Base-by-base conservation (phyloP, 30 jellyfish, hydroid and myxozoan genomes). In the Calvadosia cruxmelitensis region DNA sequence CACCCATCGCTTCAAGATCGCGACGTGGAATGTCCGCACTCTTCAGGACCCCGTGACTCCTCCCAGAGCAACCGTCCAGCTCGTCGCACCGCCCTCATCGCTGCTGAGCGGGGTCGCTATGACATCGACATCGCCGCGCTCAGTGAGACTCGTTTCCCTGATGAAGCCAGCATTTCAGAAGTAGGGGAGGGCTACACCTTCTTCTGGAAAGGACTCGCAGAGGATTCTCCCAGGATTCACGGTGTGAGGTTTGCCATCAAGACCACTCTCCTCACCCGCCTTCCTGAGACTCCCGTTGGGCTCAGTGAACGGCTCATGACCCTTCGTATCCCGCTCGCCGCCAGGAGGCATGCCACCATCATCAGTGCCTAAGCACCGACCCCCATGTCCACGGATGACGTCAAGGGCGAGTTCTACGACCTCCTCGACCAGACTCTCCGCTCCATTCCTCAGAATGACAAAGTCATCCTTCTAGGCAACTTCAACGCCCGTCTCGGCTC, bases 401-500 rank as follows among this genome's bases (percentile, higher is more conserved):
- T 25, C 15, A 76, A 23, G 29, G 52, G 23, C 3, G 16, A 51
- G 26, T 76, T 67, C 81, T 75, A 75, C 49, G 31, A 73, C 27
- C 0, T 28, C 61, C 50, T 75, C 3, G 27, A 1, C 32, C 0
- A 27, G 26, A 27, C 50, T 26, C 29, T 66, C 33, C 10, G 57
- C 33, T 24, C 70, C 3, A 50, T 67, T 16, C 81, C 81, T 12
- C 7, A 31, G 3, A 3, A 71, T 29, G 81, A 76, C 33, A 67
- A 76, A 24, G 27, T 76, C 36, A 16, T 76, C 68, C 28, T 76
- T 26, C 76, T 76, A 3, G 88, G 81, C 27, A 82, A 76, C 88
- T 76, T 76, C 82, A 67, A 76, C 33, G 88, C 83, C 3, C 66
- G 88, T 0, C 64, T 66, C 34, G 88, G 83, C 68, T 24, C 27